Evolutionary conservation across 1,140 invertebrate species (phyloP).

Genomic region (Tetragonula clypearis): DNA sequence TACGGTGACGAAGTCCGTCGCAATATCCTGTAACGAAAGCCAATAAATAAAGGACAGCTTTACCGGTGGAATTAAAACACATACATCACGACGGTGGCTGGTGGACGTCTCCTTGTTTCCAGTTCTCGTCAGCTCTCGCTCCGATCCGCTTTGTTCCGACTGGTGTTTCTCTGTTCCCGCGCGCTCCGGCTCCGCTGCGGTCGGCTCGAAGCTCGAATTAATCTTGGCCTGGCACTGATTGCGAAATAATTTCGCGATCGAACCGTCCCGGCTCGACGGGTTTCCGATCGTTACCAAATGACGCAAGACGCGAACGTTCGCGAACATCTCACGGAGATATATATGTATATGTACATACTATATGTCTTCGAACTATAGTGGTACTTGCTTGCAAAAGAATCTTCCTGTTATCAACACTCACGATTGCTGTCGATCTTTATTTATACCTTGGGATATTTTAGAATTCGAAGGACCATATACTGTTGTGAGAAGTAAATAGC

Average conservation of each 20-base stretch:
- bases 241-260: constrained; percentile 61
- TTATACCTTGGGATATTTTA: too few relatives aligned
- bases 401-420: too few relatives aligned
- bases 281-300: constrained; percentile 39
- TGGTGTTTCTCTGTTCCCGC: not conserved
- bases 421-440: too few relatives aligned
- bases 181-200: constrained; percentile 8
- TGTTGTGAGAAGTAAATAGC: too few relatives aligned
- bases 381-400: too few relatives aligned
- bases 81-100: constrained; percentile 68
- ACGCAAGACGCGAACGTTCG: constrained; percentile 1
- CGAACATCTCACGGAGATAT: constrained; percentile 15
- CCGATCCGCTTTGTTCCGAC: constrained; percentile 26
- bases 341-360: too few relatives aligned
- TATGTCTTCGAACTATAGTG: too few relatives aligned
- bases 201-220: constrained; percentile 52
- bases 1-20: constrained; percentile 66
- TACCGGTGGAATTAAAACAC: constrained; percentile 71
- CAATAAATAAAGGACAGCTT: constrained; percentile 73
- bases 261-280: not conserved
- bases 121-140: constrained; percentile 46
- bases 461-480: too few relatives aligned
- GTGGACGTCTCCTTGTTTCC: constrained; percentile 53
- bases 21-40: constrained; percentile 73
- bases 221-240: constrained; percentile 55